Evolutionary conservation across 2,888 invertebrate species (phyloP).

Genomic region (Epinotia demarniana): DNA sequence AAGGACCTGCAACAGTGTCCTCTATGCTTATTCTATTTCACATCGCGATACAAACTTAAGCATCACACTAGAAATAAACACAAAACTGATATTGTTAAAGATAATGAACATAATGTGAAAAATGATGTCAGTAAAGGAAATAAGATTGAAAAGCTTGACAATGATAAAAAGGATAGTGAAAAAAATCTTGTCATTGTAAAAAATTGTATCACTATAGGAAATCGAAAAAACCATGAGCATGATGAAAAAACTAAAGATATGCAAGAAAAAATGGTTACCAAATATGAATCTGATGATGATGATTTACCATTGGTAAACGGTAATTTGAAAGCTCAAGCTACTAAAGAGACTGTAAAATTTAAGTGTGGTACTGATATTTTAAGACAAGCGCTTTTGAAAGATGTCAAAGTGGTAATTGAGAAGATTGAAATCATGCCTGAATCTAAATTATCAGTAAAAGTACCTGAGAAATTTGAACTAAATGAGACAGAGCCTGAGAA

Average conservation of each 20-base stretch:
- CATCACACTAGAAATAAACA: slow-evolving; percentile 52
- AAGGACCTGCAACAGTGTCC: slow-evolving; percentile 52
- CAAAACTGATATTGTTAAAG: slow-evolving; percentile 28
- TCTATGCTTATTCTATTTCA: slow-evolving; percentile 53
- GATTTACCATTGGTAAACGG: slow-evolving; percentile 11
- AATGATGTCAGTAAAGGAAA: slow-evolving; percentile 31
- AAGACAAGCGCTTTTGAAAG: slow-evolving; percentile 14
- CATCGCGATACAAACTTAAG: slow-evolving; percentile 50
- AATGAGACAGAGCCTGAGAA: neutral
- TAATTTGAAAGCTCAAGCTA: neutral
- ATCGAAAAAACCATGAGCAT: neutral
- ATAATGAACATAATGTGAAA: neutral
- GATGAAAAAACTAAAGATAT: neutral
- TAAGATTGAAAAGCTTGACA: neutral
- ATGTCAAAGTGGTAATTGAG: slow-evolving; percentile 17
- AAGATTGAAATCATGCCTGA: neutral
- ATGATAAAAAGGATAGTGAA: neutral
- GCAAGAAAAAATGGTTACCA: neutral
- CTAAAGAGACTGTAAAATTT: neutral
- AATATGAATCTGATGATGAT: slow-evolving; percentile 5
- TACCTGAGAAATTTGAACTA: neutral
- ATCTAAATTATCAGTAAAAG: neutral
- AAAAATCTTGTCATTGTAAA: neutral
- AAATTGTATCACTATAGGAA: neutral
- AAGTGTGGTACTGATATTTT: neutral